A percentile compares a stretch with the other conserved stretches of the same genome.
Conservation (phyloP, 2,888 invertebrate species). For the Dasypolia templi region DNA sequence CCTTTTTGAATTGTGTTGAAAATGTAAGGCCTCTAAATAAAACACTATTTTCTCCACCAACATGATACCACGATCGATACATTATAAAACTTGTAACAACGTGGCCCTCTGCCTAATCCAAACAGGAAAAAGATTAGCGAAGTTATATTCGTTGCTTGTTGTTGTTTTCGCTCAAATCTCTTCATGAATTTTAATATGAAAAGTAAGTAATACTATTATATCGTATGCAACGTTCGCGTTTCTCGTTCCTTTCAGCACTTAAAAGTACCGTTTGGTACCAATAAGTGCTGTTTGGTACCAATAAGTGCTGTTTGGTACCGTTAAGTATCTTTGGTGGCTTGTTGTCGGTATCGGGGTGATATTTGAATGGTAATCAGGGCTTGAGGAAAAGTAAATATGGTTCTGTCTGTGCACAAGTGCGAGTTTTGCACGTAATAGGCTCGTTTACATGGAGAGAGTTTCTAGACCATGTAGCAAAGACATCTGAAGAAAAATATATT, state of each 20-base stretch:
- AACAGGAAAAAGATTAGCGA: conserved; percentile 57
- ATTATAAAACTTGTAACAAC: conserved; percentile 26
- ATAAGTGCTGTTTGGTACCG: conserved; percentile 34
- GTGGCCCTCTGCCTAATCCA: conserved; percentile 35
- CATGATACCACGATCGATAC: conserved; percentile 4
- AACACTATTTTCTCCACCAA: not conserved
- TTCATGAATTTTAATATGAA: conserved; percentile 64
- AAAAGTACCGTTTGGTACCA: conserved; percentile 30
- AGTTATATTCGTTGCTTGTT: conserved; percentile 37
- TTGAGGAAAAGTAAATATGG: conserved; percentile 1
- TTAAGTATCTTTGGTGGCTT: conserved; percentile 11
- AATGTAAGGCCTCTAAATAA: not conserved
- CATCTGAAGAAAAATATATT: not conserved
- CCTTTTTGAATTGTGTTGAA: not conserved
- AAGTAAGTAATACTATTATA: conserved; percentile 24
- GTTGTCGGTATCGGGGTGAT: conserved; percentile 20
- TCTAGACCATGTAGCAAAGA: not conserved
- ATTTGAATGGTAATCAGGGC: conserved; percentile 48
- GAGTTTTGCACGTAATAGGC: not conserved
- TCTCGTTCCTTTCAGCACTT: not conserved
- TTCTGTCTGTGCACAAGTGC: not conserved
- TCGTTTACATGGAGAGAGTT: not conserved
- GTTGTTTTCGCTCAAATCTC: conserved; percentile 50
- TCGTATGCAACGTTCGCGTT: conserved; percentile 2
- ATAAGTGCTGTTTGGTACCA: conserved; percentile 31